phyloP scores from a whole-genome alignment of 2,113 vertebrate species.

The Bagarius yarrelli region DNA sequence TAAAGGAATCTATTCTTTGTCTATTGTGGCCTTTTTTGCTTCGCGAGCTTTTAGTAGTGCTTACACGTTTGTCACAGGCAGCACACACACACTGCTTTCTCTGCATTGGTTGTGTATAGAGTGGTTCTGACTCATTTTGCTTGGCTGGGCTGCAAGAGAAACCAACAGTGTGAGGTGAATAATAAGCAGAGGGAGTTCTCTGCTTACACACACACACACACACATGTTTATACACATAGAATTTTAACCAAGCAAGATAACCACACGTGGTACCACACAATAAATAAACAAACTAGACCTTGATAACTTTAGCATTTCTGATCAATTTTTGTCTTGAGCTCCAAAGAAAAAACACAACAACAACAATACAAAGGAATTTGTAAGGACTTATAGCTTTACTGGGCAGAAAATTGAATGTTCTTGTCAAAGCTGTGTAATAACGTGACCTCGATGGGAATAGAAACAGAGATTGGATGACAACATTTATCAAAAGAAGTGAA shows the following conservation, averaged over 20 bases:
- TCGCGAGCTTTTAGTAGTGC: constrained; percentile 14
- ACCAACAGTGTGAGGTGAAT: constrained; percentile 52
- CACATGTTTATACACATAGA: constrained; percentile 19
- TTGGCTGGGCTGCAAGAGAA: constrained; percentile 48
- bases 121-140: constrained; percentile 52
- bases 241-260: constrained; percentile 6
- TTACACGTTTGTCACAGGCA: constrained; percentile 28
- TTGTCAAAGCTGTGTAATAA: constrained; percentile 19
- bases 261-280: background rate
- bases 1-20: constrained; percentile 21
- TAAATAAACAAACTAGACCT: background rate
- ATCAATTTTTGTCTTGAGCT: constrained; percentile 13
- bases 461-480: constrained; percentile 30
- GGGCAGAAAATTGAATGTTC: constrained; percentile 21
- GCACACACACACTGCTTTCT: constrained; percentile 28
- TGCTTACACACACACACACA: constrained; percentile 25
- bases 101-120: constrained; percentile 30
- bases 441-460: constrained; percentile 3
- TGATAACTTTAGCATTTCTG: constrained; percentile 12
- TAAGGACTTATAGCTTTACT: constrained; percentile 8
- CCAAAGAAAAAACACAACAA: background rate
- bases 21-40: constrained; percentile 18
- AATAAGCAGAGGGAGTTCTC: constrained; percentile 46
- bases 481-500: constrained; percentile 24
- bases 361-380: constrained; percentile 2